Base-by-base conservation (phyloP, 2,888 invertebrate genomes). In the Apodemia duryi region DNA sequence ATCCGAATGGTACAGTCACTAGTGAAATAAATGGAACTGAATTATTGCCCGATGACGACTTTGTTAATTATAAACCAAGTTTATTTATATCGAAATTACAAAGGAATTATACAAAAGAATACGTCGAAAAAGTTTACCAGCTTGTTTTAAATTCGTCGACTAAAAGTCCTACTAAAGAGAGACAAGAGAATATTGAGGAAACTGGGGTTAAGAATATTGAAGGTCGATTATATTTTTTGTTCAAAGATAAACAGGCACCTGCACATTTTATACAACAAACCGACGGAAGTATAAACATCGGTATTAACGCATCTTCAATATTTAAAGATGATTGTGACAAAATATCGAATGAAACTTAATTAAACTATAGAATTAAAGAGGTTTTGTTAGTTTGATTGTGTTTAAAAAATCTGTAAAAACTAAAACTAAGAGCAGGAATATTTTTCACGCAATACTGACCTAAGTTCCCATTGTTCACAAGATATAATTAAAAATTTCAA, bases 241-340 rank as follows among this genome's bases (percentile, higher is more conserved):
- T 73, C 63, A 73, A 69, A 2, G 62, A 69, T 13, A 67, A 73
- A 28, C 71, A 72, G 11, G 70, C 82, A 38, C 81, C 82, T 35
- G 75, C 75, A n/a, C 75, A 71, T 29, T 79, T 80, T 62, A 69
- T 78, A 4, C 81, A 81, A 72, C 71, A 75, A 21, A 32, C 72
- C 0, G 71, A 73, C 32, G 80, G 79, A 6, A 65, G 74, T 65
- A 66, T 81, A 43, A 67, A 73, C 52, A 62, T 82, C 38, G 77
- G 77, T 13, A 68, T 82, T 21, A 77, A 82, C 65, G 77, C 76
- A 3, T 65, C 66, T 9, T 70, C 71, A n/a, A 63, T 82, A 61
- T 82, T 81, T 63, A 41, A 74, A 43, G 68, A 63, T 61, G 11
- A 49, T 67, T n/a, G 61, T 64, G 54, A 72, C 71, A 13, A 54